A percentile compares a stretch with the other conserved stretches of the same genome.
These are phyloP conservation scores for Eristalinus aeneus DNA, from an alignment of 2,888 invertebrate genomes.

Conservation along the genomic window DNA sequence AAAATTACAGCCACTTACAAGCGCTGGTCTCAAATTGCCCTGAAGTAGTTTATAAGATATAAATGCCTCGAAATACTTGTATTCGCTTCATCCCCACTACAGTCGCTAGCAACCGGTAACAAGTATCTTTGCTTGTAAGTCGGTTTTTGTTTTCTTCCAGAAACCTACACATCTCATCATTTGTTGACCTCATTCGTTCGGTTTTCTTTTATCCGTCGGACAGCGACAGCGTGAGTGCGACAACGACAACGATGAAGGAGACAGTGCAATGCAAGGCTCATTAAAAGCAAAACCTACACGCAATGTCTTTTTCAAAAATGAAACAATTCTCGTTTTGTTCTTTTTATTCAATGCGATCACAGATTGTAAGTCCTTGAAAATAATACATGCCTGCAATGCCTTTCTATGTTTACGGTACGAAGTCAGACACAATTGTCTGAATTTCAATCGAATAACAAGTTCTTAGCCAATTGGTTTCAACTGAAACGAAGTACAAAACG, in stretches of 20 bases:
- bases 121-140: constrained; percentile 10
- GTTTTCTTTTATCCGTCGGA: not conserved
- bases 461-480: constrained; percentile 9
- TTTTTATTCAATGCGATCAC: not conserved
- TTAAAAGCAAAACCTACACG: constrained; percentile 44
- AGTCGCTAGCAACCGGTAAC: constrained; percentile 5
- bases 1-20: constrained; percentile 2
- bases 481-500: constrained; percentile 7
- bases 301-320: not conserved
- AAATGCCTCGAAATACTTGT: not conserved
- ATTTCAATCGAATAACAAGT: constrained; percentile 8
- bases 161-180: constrained; percentile 43
- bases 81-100: constrained; percentile 2
- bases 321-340: not conserved
- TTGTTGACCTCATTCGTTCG: constrained; percentile 42
- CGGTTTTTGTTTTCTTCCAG: not conserved
- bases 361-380: constrained; percentile 21
- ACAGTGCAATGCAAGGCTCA: constrained; percentile 5
- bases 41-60: not conserved
- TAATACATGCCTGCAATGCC: not conserved
- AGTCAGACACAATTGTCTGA: not conserved
- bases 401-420: not conserved
- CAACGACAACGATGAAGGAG: not conserved
- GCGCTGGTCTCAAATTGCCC: not conserved
- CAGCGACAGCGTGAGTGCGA: not conserved